Evolutionary conservation across 1,140 invertebrate species (phyloP), one percentile per base, ranked within the genome.

Genomic region (Mesaphorura yosii): DNA sequence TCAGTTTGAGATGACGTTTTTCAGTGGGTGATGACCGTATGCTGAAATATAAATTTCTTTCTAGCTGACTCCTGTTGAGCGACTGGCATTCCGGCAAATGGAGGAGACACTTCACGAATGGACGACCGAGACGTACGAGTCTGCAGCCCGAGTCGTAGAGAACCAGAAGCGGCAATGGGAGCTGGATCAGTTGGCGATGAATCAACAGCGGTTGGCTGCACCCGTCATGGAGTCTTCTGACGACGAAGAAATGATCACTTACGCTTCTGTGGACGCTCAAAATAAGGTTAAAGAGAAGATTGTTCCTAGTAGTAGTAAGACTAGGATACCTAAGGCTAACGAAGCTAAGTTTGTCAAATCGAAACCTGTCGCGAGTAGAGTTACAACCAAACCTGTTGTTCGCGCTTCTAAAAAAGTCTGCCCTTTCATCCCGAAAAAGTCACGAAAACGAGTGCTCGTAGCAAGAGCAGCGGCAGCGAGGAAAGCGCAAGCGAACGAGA

Each of bases 111-210:
- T 91, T 68, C 86, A 87, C 17, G 84, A 82, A 3, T 85, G 84
- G 69, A 81, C 82, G 25, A 82, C 82, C 2, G 88, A 93, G 61
- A 85, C 88, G 60, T 65, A 90, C 14, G 82, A 86, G 22, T 82
- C 83, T 12, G 90, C 89, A 10, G 87, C 91, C 67, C 84, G 86
- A 17, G 86, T 95, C 69, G 82, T 93, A 53, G 88, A 91, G 65
- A 78, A 85, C 57, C 81, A 88, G 69, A 93, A 94, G 70, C 82
- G 83, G 60, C 89, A 95, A 66, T 97, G 93, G 92, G 91, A 96
- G 68, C 69, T 85, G 49, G 84, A 86, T 65, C 79, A 89, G 1
- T 71, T 88, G 53, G 80, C n/a, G n/a, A n/a, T n/a, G n/a, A n/a
- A n/a, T n/a, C n/a, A n/a, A n/a, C n/a, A 84, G 47, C 31, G 29